phyloP scores from a whole-genome alignment of 2,797 vertebrate genomes.

The Fringilla coelebs region DNA sequence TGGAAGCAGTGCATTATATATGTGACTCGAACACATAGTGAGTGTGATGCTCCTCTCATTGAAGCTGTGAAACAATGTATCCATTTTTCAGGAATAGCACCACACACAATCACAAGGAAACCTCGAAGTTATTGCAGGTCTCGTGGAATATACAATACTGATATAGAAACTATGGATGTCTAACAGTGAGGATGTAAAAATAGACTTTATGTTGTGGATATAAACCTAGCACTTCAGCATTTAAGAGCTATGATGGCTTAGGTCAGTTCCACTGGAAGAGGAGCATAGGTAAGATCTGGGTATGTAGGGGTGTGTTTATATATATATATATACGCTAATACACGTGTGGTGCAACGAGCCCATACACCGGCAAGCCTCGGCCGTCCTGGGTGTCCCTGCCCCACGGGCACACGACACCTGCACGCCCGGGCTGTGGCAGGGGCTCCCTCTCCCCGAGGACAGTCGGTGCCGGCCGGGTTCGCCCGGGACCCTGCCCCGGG shows the following conservation, averaged over 20 bases:
- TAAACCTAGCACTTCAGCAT: background rate
- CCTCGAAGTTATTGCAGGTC: background rate
- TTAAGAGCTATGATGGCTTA: background rate
- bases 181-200: background rate
- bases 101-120: background rate
- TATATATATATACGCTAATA: background rate
- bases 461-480: background rate
- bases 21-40: background rate
- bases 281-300: fast-evolving
- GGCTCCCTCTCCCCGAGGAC: background rate
- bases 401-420: background rate
- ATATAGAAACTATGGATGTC: background rate
- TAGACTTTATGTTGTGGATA: background rate
- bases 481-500: background rate
- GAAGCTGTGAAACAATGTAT: background rate
- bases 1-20: too few relatives aligned
- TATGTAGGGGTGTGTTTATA: background rate
- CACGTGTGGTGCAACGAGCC: background rate
- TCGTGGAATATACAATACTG: background rate
- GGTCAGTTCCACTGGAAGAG: background rate
- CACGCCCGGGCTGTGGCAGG: background rate
- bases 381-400: background rate
- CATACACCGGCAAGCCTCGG: fast-evolving
- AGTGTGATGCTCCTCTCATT: background rate
- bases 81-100: background rate